A percentile compares a stretch with the other conserved stretches of the same genome.
phyloP scores from a whole-genome alignment of 2,113 vertebrate species.

The Colossoma macropomum region DNA sequence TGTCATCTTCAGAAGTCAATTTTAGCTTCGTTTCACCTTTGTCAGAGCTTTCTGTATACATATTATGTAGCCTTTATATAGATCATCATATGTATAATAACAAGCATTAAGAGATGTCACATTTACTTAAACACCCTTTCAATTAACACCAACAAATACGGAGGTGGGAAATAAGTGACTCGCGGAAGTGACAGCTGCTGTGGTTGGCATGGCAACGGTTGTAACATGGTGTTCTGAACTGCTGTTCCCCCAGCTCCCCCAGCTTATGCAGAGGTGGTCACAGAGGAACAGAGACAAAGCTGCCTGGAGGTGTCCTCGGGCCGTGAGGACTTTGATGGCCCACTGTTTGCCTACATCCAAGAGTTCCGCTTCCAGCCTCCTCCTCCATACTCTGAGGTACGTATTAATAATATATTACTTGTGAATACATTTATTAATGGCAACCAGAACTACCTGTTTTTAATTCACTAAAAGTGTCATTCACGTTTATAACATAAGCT shows the following conservation, averaged over 20 bases:
- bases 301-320: slow-evolving; percentile 81
- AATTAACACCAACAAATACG: background rate
- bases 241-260: slow-evolving; percentile 86
- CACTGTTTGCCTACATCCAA: slow-evolving; percentile 96
- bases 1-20: background rate
- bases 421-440: background rate
- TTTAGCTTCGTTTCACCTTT: background rate
- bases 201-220: background rate
- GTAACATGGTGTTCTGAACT: background rate
- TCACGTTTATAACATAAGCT: background rate
- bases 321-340: slow-evolving; percentile 90
- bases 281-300: slow-evolving; percentile 89
- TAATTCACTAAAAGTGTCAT: background rate
- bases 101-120: background rate
- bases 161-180: background rate
- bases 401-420: background rate
- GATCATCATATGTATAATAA: too few species aligned
- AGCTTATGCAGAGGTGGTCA: slow-evolving; percentile 96
- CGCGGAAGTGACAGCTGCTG: background rate
- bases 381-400: slow-evolving; percentile 96
- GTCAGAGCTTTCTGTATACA: too few species aligned
- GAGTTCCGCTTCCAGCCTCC: slow-evolving; percentile 98
- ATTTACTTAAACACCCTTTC: background rate
- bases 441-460: background rate
- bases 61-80: too few species aligned